Evolutionary conservation across 2,113 vertebrate genomes (phyloP).

Genomic region (Chitala chitala): DNA sequence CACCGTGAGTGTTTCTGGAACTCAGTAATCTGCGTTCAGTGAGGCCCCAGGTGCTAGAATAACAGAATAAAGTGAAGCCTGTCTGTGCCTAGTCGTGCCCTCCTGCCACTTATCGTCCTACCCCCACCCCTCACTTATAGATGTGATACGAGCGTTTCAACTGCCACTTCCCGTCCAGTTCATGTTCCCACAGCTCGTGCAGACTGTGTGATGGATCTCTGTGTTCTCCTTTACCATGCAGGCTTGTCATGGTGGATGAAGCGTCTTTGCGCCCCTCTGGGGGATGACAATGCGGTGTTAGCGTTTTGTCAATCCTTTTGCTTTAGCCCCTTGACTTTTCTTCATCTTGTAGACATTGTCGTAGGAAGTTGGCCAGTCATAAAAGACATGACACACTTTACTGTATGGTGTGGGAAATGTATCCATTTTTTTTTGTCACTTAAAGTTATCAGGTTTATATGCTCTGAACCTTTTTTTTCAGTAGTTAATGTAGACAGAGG

Average conservation of each 20-base stretch:
- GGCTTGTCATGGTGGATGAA: no score
- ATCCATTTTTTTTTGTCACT: not conserved
- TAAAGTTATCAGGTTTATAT: no score
- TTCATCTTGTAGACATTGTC: not conserved
- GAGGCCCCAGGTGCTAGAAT: constrained; percentile 20
- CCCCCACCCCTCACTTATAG: no score
- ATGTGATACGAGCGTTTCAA: no score
- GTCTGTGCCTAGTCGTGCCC: no score
- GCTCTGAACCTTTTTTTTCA: no score
- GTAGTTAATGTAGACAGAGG: not conserved
- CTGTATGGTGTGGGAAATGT: not conserved
- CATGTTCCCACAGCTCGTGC: not conserved
- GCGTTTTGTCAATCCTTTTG: constrained; percentile 60
- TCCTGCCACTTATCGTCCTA: no score
- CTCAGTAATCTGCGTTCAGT: constrained; percentile 18
- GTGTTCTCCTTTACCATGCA: no score
- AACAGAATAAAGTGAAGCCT: constrained; percentile 18
- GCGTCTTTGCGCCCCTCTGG: constrained; percentile 46
- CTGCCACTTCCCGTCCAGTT: not conserved
- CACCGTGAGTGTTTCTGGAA: constrained; percentile 19
- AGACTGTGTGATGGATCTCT: not conserved
- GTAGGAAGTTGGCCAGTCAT: constrained; percentile 8
- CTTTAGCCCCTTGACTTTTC: constrained; percentile 46
- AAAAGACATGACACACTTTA: not conserved
- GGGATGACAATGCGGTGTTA: constrained; percentile 58